Evolutionary conservation across 2,888 invertebrate genomes (phyloP).

Genomic region (Platycheirus rosarum): DNA sequence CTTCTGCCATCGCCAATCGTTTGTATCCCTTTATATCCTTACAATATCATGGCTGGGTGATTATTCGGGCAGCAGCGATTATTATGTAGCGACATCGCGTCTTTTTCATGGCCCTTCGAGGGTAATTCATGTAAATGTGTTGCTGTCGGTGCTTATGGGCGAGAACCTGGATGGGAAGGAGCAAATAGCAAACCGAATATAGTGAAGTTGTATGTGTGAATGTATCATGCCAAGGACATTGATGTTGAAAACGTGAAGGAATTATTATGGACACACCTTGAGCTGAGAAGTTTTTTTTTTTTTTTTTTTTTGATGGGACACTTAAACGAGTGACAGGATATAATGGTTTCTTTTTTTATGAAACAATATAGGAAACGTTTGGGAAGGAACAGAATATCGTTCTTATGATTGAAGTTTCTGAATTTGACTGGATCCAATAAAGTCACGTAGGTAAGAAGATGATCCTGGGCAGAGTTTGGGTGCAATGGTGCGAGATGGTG

Average conservation of each 20-base stretch:
- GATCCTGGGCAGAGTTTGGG: neutral
- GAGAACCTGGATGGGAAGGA: neutral
- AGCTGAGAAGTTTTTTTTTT: no score
- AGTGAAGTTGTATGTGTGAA: conserved; percentile 17
- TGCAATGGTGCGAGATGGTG: no score
- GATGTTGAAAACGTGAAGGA: neutral
- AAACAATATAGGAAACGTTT: neutral
- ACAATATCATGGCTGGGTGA: conserved; percentile 40
- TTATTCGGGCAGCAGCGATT: conserved; percentile 37
- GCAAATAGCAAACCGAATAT: conserved; percentile 19
- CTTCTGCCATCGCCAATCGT: conserved; percentile 45
- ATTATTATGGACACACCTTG: conserved; percentile 20
- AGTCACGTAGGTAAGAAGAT: conserved; percentile 15
- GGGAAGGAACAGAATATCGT: neutral
- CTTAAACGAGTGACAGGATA: conserved; percentile 7
- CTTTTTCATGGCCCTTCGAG: conserved; percentile 13
- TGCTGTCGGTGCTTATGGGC: neutral
- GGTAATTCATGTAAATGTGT: conserved; percentile 28
- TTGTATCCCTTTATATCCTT: conserved; percentile 50
- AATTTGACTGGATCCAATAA: conserved; percentile 18
- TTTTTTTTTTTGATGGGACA: conserved; percentile 27
- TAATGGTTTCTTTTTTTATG: conserved; percentile 4
- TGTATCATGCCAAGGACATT: conserved; percentile 12
- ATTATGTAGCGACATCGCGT: conserved; percentile 22
- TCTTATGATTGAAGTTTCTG: conserved; percentile 8